Evolutionary conservation across 1,140 invertebrate genomes (phyloP).

Genomic region (Caenorhabditis latens): DNA sequence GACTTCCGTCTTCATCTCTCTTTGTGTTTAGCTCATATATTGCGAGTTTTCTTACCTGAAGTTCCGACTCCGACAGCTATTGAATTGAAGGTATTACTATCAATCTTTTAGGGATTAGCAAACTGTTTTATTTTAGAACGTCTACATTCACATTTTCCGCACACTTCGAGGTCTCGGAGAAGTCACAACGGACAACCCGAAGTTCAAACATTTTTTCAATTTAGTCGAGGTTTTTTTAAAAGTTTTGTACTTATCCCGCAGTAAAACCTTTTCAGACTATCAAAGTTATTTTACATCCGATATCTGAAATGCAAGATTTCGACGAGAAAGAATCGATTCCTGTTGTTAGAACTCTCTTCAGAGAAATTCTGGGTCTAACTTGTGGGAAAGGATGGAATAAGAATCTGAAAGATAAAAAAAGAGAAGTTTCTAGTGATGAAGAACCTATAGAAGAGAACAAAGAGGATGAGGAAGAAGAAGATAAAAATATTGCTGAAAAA

Average conservation of each 20-base stretch:
- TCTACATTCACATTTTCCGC: slow-evolving; percentile 14
- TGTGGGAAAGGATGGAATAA: neutral
- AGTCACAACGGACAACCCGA: neutral
- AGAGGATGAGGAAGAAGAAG: neutral
- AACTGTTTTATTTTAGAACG: neutral
- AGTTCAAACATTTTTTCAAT: neutral
- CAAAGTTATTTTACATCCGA: neutral
- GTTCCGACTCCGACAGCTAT: neutral
- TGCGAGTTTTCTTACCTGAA: neutral
- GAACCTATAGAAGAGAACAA: neutral
- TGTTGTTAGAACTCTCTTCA: neutral
- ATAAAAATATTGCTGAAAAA: neutral
- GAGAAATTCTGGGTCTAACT: neutral
- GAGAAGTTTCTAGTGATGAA: neutral
- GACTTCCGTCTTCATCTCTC: slow-evolving; percentile 12
- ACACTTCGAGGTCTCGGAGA: slow-evolving; percentile 11
- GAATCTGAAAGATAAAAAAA: neutral
- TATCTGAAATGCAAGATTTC: neutral
- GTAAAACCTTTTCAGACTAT: neutral
- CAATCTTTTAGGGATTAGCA: neutral
- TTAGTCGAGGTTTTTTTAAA: neutral
- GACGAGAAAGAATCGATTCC: slow-evolving; percentile 7
- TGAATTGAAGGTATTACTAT: neutral
- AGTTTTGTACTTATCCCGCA: neutral
- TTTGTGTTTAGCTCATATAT: neutral